Base-by-base conservation (phyloP, 1,140 invertebrate species). In the Dryas iulia region DNA sequence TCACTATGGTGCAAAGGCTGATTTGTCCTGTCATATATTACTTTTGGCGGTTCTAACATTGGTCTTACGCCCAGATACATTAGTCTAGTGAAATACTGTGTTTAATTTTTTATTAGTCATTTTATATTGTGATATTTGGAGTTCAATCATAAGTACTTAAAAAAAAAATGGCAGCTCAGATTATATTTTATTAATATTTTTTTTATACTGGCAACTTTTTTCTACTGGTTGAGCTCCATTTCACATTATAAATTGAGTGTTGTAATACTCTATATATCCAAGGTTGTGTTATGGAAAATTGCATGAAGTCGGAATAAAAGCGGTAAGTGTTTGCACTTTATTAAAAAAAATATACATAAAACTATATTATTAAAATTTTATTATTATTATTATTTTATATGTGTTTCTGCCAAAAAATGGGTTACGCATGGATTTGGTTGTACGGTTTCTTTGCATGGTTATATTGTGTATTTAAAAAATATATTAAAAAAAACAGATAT, bases 271-370 rank as follows among this genome's bases (percentile, higher is more conserved):
- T 76, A 79, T 70, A 77, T 83, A 83, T 85, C 79, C 82, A 76
- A 73, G 82, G 80, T 81, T 83, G 85, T 89, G 85, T 84, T 83
- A 77, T 86, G 87, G 86, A 90, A 90, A 87, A 84, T 84, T 70
- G 84, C 85, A 85, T 88, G 87, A 53, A 69, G 66, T 69, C 74
- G 66, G 67, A 60, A 59, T 58, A 69, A 59, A 64, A 61, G 23
- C 64, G 70, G 86, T 90, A 88, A 89, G 86, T 86, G 71, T 79
- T 54, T 78, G 78, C 78, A 79, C 75, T 79, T 53, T 73, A 57
- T 57, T 66, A 59, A 69, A 58, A 52, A n/a, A 23, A 58, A 31
- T 21, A 47, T 47, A 47, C 14, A 18, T 47, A 47, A 10, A 47
- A 0, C 18, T 18, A 21, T 47, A 47, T 47, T 5, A 1, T 8